Conservation (phyloP, 2,113 vertebrate species). For the Albula glossodonta region DNA sequence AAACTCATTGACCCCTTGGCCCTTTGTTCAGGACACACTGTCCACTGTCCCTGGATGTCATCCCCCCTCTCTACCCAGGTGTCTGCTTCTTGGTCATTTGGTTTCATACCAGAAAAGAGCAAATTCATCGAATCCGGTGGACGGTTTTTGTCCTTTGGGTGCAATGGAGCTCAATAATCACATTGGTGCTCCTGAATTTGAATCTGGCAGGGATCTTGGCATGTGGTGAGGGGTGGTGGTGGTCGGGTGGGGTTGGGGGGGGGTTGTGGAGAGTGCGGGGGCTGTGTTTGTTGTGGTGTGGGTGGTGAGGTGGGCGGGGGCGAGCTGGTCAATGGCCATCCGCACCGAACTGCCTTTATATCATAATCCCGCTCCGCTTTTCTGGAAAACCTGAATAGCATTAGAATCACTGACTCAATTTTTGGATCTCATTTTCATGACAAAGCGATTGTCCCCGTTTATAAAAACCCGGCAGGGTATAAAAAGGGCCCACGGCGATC, state of each 20-base stretch:
- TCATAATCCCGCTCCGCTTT: conserved; percentile 87
- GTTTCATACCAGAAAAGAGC: not conserved
- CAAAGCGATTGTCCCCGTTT: conserved; percentile 84
- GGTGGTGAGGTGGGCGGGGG: not conserved
- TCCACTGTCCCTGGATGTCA: too few relatives aligned
- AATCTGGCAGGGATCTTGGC: conserved; percentile 49
- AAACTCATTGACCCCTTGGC: too few relatives aligned
- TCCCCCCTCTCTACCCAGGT: not conserved
- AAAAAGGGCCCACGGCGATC: conserved; percentile 67
- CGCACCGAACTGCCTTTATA: conserved; percentile 75
- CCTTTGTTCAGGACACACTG: too few relatives aligned
- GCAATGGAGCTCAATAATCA: conserved; percentile 3
- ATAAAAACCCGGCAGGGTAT: conserved; percentile 72
- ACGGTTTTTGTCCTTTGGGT: not conserved
- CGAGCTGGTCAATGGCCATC: conserved; percentile 48
- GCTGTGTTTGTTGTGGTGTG: conserved; percentile 21
- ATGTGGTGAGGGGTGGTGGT: conserved; percentile 37
- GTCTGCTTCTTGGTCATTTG: not conserved
- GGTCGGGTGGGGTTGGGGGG: conserved; percentile 27
- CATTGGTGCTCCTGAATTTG: conserved; percentile 19
- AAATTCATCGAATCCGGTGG: not conserved
- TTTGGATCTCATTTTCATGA: conserved; percentile 97
- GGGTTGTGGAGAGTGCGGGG: not conserved
- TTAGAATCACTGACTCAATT: conserved; percentile 94
- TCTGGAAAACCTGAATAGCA: conserved; percentile 87